Percentiles rank a stretch among this genome's conserved stretches.
Evolutionary conservation across 2,113 vertebrate species (phyloP).

Genomic region (Poeciliopsis occidentalis): DNA sequence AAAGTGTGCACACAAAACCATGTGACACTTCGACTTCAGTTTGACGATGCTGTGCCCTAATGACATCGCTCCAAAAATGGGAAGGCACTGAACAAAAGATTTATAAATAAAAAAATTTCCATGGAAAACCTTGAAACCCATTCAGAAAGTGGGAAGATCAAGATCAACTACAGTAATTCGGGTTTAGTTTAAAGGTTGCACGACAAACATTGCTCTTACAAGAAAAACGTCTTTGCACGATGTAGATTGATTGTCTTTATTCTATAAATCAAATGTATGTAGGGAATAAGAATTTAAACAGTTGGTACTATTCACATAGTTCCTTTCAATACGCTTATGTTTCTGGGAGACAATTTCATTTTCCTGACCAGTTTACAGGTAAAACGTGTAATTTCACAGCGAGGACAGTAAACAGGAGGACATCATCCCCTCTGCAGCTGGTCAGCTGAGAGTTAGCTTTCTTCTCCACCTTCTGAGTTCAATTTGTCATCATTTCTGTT

Average conservation of each 20-base stretch:
- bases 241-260: background rate
- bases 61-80: too few species aligned
- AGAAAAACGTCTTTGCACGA: background rate
- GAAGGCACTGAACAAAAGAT: too few species aligned
- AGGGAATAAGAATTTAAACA: background rate
- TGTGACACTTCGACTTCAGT: too few species aligned
- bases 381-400: slow-evolving; percentile 20
- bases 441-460: slow-evolving; percentile 33
- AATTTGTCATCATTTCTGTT: slow-evolving; percentile 64
- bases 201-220: background rate
- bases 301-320: background rate
- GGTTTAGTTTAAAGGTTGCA: background rate
- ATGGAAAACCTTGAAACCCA: too few species aligned
- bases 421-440: slow-evolving; percentile 41
- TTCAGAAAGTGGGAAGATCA: too few species aligned
- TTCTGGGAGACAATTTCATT: slow-evolving; percentile 15
- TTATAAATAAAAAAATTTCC: too few species aligned
- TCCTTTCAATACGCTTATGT: slow-evolving; percentile 10
- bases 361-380: slow-evolving; percentile 6
- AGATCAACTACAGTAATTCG: background rate
- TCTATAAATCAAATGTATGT: background rate
- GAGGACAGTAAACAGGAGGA: slow-evolving; percentile 25
- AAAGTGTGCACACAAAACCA: too few species aligned
- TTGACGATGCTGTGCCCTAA: too few species aligned
- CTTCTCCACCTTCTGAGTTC: slow-evolving; percentile 44